Base-by-base conservation (phyloP, 1,140 invertebrate species). In the Magallana ariakensis region DNA sequence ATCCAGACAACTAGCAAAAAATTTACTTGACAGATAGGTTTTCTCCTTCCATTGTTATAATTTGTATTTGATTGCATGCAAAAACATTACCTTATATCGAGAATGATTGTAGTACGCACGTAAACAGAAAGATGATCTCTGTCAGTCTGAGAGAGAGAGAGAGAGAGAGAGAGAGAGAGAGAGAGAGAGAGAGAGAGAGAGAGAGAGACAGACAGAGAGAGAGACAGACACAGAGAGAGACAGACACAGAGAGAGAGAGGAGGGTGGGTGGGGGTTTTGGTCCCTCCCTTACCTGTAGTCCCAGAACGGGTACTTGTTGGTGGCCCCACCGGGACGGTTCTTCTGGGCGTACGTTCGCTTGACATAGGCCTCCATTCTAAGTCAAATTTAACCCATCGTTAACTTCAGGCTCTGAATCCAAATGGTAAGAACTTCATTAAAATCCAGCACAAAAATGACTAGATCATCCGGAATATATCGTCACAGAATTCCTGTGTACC, bases 291-390 rank as follows among this genome's bases (percentile, higher is more conserved):
- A 82, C 80, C 80, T 82, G 46, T 82, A 82, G 80, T 82, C 80
- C 80, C 80, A 82, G 80, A 82, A 82, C 15, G 80, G 80, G 80
- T 82, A 82, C 33, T 82, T 82, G 80, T 56, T 55, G 15, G 46
- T n/a, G 13, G 46, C 46, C 16, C 46, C 54, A 11, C 80, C 80
- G 16, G 80, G 46, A 7, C 80, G 53, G 16, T 56, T 82, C 54
- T 82, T 54, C 19, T 82, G 80, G 80, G 53, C 54, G 54, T 82
- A 82, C 46, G 46, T 82, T 82, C 80, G 54, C 19, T 82, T 82
- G 15, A 82, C 80, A 54, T 82, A 82, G 33, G 80, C 80, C 80
- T 82, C 80, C 80, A 82, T 82, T n/a, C 55, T 53, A 4, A 15
- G 6, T 22, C 33, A 11, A 19, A 11, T 75, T 75, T 75, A 75